Percentiles rank a stretch among this genome's conserved stretches.
Evolutionary conservation across 2,113 vertebrate genomes (phyloP).

Genomic region (Copsychus sechellarum): DNA sequence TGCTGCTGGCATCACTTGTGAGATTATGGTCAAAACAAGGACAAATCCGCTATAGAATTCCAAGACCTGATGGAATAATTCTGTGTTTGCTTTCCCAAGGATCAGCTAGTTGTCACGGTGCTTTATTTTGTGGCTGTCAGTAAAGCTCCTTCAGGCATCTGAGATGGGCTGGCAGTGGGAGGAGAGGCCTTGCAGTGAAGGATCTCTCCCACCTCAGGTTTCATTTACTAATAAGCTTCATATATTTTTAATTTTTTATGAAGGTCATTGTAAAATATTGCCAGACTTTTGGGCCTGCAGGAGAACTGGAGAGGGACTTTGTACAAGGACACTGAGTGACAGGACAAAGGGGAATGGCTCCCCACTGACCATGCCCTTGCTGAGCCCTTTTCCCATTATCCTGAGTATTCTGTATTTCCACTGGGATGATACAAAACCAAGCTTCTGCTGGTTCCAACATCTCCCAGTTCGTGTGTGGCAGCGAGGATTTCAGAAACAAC

Average conservation of each 20-base stretch:
- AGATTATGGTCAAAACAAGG: neutral
- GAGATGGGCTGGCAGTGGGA: neutral
- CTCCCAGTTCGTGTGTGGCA: neutral
- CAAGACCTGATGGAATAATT: neutral
- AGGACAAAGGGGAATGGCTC: neutral
- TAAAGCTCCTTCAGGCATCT: neutral
- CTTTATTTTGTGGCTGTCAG: neutral
- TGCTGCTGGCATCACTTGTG: neutral
- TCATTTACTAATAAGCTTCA: neutral
- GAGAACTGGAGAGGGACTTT: neutral
- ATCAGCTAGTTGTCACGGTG: neutral
- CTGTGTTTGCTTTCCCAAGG: neutral
- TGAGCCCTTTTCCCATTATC: neutral
- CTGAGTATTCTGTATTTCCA: neutral
- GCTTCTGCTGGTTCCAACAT: neutral
- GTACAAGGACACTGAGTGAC: neutral
- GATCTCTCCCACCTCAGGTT: neutral
- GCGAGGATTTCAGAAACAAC: neutral
- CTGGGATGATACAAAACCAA: neutral
- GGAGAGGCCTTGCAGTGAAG: neutral
- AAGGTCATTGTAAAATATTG: neutral
- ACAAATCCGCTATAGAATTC: neutral
- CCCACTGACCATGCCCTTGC: too few relatives aligned
- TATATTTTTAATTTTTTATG: neutral
- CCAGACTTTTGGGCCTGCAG: neutral